Percentiles rank a stretch among this genome's conserved stretches.
Evolutionary conservation across 2,888 invertebrate species (phyloP).

Genomic region (Pristionchus exspectatus): DNA sequence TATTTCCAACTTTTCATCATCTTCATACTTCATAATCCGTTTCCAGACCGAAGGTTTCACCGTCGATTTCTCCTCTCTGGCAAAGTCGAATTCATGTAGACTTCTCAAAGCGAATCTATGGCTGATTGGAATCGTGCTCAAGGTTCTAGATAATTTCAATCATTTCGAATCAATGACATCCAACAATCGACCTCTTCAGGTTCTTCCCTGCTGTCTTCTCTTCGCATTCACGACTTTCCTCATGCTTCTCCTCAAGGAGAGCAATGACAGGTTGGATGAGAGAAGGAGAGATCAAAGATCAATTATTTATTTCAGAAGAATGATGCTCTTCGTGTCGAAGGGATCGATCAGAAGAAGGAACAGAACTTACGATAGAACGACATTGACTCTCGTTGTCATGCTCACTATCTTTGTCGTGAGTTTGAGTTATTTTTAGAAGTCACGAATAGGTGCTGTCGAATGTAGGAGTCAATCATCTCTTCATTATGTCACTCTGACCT

Average conservation of each 20-base stretch:
- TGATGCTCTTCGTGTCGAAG: constrained; percentile 53
- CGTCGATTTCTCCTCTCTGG: constrained; percentile 57
- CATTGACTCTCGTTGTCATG: constrained; percentile 58
- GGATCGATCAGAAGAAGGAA: constrained; percentile 50
- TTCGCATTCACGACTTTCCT: constrained; percentile 57
- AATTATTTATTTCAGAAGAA: neutral
- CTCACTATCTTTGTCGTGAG: constrained; percentile 55
- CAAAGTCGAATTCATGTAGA: constrained; percentile 56
- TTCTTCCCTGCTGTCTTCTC: constrained; percentile 58
- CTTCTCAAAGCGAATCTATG: constrained; percentile 61
- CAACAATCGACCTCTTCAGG: constrained; percentile 26
- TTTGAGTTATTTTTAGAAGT: neutral
- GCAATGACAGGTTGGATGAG: constrained; percentile 50
- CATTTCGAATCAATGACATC: no score
- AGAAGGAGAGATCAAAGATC: neutral
- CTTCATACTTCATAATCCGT: neutral
- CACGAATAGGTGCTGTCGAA: neutral
- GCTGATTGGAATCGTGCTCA: constrained; percentile 61
- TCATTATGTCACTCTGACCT: no score
- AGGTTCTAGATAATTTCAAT: constrained; percentile 49
- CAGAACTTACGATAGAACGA: constrained; percentile 56
- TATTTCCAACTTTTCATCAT: no score
- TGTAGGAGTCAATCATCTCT: neutral
- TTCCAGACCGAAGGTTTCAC: constrained; percentile 35
- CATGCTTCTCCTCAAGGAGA: constrained; percentile 56